Base-by-base conservation (phyloP, 2,113 vertebrate species). In the Camarhynchus parvulus region DNA sequence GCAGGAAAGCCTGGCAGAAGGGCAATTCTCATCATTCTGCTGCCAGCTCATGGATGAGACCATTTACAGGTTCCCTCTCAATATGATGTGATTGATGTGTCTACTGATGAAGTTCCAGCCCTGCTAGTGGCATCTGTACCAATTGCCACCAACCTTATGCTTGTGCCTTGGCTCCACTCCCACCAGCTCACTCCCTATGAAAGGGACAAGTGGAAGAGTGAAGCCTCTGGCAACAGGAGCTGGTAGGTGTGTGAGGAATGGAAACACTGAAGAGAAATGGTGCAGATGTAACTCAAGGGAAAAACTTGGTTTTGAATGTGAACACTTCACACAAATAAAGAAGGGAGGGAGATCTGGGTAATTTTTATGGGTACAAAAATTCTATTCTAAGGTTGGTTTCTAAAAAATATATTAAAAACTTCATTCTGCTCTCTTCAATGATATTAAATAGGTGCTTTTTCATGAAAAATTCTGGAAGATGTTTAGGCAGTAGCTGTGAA, bases 131-230 rank as follows among this genome's bases (percentile, higher is more conserved):
- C 3, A 3, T 21, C 39, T 33, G 25, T 23, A 25, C 12, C 16
- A 35, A 15, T 8, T 39, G 30, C 42, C 42, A 58, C 42, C 49
- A 41, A 47, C 37, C 14, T 25, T 49, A 30, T 19, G 31, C 11
- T 4, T 44, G 39, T 66, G 24, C 22, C 50, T 85, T 52, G 63
- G n/a, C 10, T 22, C 13, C 19, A 10, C 0, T 8, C 15, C 44
- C 39, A 47, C 22, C 39, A 47, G 11, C n/a, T 70, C 1, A 0
- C 12, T 52, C 27, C 31, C 39, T 27, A 2, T 7, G 16, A 42
- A 75, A 81, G 41, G 30, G 70, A 39, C 30, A 33, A 13, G 27
- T 13, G 20, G 42, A 89, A 89, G 59, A 72, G 15, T 6, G 2
- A 15, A 41, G 16, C 13, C 37, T 64, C 25, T 52, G 44, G 11